Evolutionary conservation across 2,888 invertebrate species (phyloP).

Genomic region (Orthonevra nobilis): DNA sequence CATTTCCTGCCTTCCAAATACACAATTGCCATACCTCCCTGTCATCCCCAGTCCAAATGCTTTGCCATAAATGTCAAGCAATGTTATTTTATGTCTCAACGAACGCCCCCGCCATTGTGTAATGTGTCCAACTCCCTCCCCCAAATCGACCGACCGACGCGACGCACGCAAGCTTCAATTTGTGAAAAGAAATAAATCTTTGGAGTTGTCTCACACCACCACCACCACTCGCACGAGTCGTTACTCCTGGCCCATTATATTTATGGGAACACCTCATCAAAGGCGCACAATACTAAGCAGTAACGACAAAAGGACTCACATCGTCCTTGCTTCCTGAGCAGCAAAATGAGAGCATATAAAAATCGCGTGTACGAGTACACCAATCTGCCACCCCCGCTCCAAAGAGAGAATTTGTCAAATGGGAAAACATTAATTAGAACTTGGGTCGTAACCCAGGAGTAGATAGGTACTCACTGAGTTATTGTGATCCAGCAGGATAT

Average conservation of each 20-base stretch:
- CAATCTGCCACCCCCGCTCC: neutral
- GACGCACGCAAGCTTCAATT: constrained; percentile 72
- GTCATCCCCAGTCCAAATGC: constrained; percentile 4
- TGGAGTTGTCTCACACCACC: constrained; percentile 58
- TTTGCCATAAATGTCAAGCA: constrained; percentile 74
- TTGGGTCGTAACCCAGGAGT: constrained; percentile 72
- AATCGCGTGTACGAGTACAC: constrained; percentile 71
- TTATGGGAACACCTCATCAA: constrained; percentile 76
- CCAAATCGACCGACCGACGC: constrained; percentile 27
- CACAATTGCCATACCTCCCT: constrained; percentile 25
- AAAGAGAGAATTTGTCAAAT: constrained; percentile 72
- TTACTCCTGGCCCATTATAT: constrained; percentile 71
- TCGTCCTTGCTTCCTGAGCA: constrained; percentile 26
- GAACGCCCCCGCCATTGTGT: constrained; percentile 69
- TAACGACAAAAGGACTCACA: constrained; percentile 50
- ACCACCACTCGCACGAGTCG: constrained; percentile 23
- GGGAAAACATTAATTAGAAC: constrained; percentile 74
- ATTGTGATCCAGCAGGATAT: constrained; percentile 71
- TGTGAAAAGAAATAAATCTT: constrained; percentile 73
- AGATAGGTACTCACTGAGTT: constrained; percentile 73
- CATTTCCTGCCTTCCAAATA: constrained; percentile 52
- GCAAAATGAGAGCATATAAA: constrained; percentile 68
- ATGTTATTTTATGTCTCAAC: constrained; percentile 73
- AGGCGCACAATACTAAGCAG: constrained; percentile 37
- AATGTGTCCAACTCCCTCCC: constrained; percentile 44